These are phyloP conservation scores for Parazoanthus atlanticus DNA, from an alignment of 92 coral and sea anemone genomes.

Conservation along the genomic window DNA sequence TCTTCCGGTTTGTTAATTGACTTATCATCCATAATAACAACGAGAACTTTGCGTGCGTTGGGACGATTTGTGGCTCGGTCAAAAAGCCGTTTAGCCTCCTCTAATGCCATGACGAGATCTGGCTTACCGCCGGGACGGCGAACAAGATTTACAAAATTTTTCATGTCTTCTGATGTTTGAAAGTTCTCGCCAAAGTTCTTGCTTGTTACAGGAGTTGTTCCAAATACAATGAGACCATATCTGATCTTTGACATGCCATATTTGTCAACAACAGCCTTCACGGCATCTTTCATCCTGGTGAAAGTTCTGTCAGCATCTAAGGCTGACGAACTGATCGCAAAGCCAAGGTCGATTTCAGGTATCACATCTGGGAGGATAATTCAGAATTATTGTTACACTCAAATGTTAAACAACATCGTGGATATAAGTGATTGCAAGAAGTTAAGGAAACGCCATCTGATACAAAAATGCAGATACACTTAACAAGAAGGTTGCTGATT, in stretches of 20 bases:
- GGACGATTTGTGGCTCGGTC: slow-evolving; percentile 32
- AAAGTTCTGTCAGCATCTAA: slow-evolving; percentile 41
- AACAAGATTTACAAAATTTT: slow-evolving; percentile 22
- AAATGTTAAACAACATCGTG: too few species aligned
- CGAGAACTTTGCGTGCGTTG: slow-evolving; percentile 33
- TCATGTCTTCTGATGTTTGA: slow-evolving; percentile 46
- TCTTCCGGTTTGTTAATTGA: slow-evolving; percentile 42
- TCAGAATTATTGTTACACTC: too few species aligned
- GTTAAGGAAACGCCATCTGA: too few species aligned
- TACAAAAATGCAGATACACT: too few species aligned
- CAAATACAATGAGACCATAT: slow-evolving; percentile 60
- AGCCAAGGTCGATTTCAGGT: slow-evolving; percentile 42
- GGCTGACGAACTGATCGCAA: slow-evolving; percentile 54
- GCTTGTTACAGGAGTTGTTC: slow-evolving; percentile 41
- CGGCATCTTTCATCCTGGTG: slow-evolving; percentile 37
- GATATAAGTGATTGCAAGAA: too few species aligned
- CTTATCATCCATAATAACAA: slow-evolving; percentile 47
- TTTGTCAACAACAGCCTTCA: slow-evolving; percentile 49
- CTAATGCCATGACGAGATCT: slow-evolving; percentile 41
- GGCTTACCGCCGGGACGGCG: slow-evolving; percentile 46
- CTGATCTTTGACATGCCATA: slow-evolving; percentile 42
- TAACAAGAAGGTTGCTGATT: too few species aligned
- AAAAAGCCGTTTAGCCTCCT: slow-evolving; percentile 38
- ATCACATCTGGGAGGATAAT: slow-evolving; percentile 10
- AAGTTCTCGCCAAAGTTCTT: slow-evolving; percentile 44